Evolutionary conservation across 1,140 invertebrate species (phyloP), one percentile per base, ranked within the genome.

Genomic region (Eupristina koningsbergeri): DNA sequence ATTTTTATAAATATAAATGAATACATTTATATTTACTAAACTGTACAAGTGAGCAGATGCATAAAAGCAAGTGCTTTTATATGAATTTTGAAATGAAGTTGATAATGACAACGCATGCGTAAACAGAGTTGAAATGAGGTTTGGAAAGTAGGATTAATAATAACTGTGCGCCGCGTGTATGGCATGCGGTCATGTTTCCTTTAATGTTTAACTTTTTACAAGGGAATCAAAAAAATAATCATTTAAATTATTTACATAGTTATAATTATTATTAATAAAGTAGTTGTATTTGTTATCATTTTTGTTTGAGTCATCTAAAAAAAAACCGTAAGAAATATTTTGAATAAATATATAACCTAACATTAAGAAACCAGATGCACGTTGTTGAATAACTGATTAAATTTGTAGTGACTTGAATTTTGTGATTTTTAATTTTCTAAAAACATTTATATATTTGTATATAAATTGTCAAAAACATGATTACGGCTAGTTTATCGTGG

Each of bases 291-390:
- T 31, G 15, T 31, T 74, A 31, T 29, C 45, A 47, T 45, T 73
- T 5, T 19, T 39, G 6, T n/a, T 63, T 22, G 0, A 29, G 19
- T 80, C 29, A 29, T 39, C 6, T 1, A 19, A 36, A 17, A 7
- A 77, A 31, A 26, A 71, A 58, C 19, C 5, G 82, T 84, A 79
- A 84, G 81, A 53, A 64, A 6, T 13, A 50, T 36, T 53, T 76
- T 67, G 7, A n/a, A 67, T 36, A n/a, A 22, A 82, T 58, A 69
- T 50, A 69, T 83, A 83, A 83, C 81, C 81, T 83, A 82, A 7
- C 3, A 53, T 50, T 82, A 58, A 39, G n/a, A 63, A 47, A 50
- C 39, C 67, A 41, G 36, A 71, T 71, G 67, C 67, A 71, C 67
- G 39, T 71, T 71, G 67, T 71, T 36, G 9, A 8, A 17, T 0